Base-by-base conservation (phyloP, 1,140 invertebrate genomes). In the Leptopilina clavipes region DNA sequence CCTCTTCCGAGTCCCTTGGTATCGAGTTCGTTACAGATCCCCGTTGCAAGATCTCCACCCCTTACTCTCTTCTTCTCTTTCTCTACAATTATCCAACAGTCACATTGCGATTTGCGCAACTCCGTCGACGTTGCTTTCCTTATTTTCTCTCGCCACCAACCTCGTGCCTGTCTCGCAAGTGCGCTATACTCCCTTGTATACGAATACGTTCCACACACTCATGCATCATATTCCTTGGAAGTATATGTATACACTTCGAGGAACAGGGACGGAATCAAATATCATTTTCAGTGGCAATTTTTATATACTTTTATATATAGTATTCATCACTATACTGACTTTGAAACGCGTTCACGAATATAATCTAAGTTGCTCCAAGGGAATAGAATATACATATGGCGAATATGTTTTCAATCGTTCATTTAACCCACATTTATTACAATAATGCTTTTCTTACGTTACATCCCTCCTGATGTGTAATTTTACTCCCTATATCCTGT, bases 1-100 rank as follows among this genome's bases (percentile, higher is more conserved):
- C 18, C 44, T 43, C 45, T 54, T 76, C 52, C 74, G 74, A 78
- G 31, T 75, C 73, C 85, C 83, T 81, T 76, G 82, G 81, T 87
- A 89, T 89, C 85, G 89, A 90, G 87, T 89, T 87, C 86, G 87
- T 88, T 89, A 89, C 82, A 89, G 88, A 89, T 89, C 86, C 87
- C 88, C 80, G 83, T 85, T 74, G 84, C 78, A 83, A 88, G 87
- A 89, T 89, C 87, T 83, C 84, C 83, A 81, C 81, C 84, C 85
- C 80, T 80, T 37, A 70, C 77, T 80, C 81, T 84, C 82, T 78
- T 72, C 76, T 40, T 71, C 72, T 54, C 31, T 71, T 72, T 76
- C 76, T 72, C 77, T 70, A 65, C 70, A 71, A 72, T 65, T 70
- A 72, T 19, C 45, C 78, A 48, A 71, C 73, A 71, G 59, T 74